phyloP scores from a whole-genome alignment of 2,797 vertebrate species.

The Ficedula albicollis region DNA sequence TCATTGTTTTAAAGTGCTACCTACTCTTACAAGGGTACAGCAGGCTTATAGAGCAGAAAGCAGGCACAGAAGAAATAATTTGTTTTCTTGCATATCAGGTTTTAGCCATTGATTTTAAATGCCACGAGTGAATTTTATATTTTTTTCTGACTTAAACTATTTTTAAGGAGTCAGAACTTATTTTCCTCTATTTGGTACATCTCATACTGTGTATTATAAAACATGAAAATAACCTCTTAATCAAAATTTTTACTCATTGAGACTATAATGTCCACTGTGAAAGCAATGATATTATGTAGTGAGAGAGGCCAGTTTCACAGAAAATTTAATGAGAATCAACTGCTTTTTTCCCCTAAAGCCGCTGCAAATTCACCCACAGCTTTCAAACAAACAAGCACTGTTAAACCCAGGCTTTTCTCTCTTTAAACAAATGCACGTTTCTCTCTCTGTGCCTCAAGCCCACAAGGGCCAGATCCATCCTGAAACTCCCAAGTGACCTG shows the following conservation, averaged over 20 bases:
- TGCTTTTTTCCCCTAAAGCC: neutral
- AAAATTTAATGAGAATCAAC: neutral
- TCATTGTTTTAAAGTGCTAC: neutral
- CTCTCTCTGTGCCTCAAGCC: neutral
- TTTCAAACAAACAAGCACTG: neutral
- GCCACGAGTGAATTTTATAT: neutral
- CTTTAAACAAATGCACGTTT: neutral
- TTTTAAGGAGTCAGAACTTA: neutral
- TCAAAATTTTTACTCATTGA: neutral
- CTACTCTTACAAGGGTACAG: constrained; percentile 14
- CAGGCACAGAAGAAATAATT: neutral
- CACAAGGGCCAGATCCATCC: neutral
- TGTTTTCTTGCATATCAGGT: neutral
- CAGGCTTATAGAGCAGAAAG: constrained; percentile 19
- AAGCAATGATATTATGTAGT: neutral
- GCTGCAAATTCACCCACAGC: neutral
- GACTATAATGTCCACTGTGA: neutral
- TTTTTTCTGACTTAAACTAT: neutral
- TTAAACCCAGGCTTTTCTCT: neutral
- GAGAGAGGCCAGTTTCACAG: neutral
- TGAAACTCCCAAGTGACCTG: neutral
- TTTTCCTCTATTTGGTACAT: neutral
- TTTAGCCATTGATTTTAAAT: neutral
- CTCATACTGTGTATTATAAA: neutral
- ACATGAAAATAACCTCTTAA: neutral